Evolutionary conservation across 1,140 invertebrate genomes (phyloP), one percentile per base, ranked within the genome.

Genomic region (Streblospio benedicti): DNA sequence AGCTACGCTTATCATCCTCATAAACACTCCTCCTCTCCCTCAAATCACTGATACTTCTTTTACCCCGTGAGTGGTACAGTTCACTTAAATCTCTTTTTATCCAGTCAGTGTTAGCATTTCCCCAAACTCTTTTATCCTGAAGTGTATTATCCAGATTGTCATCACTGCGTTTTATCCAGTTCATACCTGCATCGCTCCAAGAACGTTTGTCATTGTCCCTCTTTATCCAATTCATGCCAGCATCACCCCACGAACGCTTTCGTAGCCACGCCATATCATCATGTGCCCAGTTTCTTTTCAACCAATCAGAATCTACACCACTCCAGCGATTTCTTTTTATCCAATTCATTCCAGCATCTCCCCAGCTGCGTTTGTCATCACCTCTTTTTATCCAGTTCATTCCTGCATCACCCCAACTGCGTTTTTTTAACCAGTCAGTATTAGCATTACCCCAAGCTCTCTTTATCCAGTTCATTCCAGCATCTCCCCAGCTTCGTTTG

Each of bases 201-300:
- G 28, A 30, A 25, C 33, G 28, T 31, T 52, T 52, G 50, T 52
- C 50, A 0, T 20, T 18, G 3, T 23, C 25, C 23, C 51, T 20
- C 20, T 25, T 30, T 32, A 35, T 2, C n/a, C 23, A 41, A 12
- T 41, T 12, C 18, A 41, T 12, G 12, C 18, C 12, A 41, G 38
- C 12, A 41, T 18, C 18, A 25, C 18, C 23, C 23, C 14, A 53
- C 27, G 23, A 31, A 6, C 51, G 51, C 33, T 53, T 53, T 32
- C 33, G 28, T 32, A 53, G 51, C 51, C 51, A 53, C 2, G 25
- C 20, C 23, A 53, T 53, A 53, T 53, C 51, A 41, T 12, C 38
- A 41, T 41, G 12, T 12, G 38, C 38, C 38, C 38, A 41, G 38
- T n/a, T n/a, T n/a, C 38, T 12, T 18, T 41, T 41, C 38, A 41